Conservation (phyloP, 2,888 invertebrate species). For the Chirona hameri region DNA sequence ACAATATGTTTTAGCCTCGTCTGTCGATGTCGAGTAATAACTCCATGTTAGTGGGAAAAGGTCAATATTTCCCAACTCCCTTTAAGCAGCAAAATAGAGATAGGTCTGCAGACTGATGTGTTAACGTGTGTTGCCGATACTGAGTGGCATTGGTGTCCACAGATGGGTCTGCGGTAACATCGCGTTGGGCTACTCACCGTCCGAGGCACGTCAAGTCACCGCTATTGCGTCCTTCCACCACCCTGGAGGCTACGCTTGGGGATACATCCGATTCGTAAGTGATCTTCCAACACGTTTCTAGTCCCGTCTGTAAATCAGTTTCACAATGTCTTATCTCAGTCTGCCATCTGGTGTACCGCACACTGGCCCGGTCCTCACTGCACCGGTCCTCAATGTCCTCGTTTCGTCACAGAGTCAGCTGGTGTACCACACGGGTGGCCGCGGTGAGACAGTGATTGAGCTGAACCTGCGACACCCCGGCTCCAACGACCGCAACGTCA, state of each 20-base stretch:
- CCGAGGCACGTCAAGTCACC: constrained; percentile 77
- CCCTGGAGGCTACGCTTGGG: constrained; percentile 76
- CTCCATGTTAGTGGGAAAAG: too few relatives aligned
- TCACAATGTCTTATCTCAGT: too few relatives aligned
- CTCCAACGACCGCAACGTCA: constrained; percentile 71
- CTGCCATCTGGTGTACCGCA: constrained; percentile 73
- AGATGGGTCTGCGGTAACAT: constrained; percentile 82
- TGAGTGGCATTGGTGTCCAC: constrained; percentile 42
- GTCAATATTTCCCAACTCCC: too few relatives aligned
- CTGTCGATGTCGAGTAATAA: too few relatives aligned
- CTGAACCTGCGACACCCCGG: constrained; percentile 81
- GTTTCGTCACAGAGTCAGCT: constrained; percentile 87
- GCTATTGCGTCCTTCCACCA: constrained; percentile 90
- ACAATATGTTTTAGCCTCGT: too few relatives aligned
- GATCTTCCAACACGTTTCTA: not conserved
- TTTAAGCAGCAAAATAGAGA: too few relatives aligned
- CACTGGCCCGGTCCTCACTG: too few relatives aligned
- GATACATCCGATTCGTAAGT: constrained; percentile 75
- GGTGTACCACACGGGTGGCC: constrained; percentile 76
- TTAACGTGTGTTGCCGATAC: too few relatives aligned
- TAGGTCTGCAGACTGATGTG: too few relatives aligned
- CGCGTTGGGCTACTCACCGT: constrained; percentile 80
- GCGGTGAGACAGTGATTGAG: constrained; percentile 86
- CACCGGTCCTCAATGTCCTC: too few relatives aligned
- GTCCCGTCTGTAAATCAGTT: too few relatives aligned